These are phyloP conservation scores for Halichoeres trimaculatus DNA, from an alignment of 2,113 vertebrate species.

Conservation along the genomic window DNA sequence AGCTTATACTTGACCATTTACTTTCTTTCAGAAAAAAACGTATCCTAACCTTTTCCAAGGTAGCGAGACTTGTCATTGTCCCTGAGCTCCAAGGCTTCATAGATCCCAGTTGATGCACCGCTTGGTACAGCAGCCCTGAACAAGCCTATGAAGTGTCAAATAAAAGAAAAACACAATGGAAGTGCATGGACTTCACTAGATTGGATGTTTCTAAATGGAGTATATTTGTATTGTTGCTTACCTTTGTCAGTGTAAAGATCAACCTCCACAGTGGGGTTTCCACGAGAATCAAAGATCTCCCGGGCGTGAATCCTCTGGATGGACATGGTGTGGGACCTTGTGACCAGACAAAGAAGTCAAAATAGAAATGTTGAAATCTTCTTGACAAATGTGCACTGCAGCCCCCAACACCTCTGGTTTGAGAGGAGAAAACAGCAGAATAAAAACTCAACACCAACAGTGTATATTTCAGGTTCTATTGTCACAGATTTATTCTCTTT, in stretches of 20 bases:
- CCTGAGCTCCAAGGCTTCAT: conserved; percentile 95
- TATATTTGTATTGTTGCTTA: conserved; percentile 49
- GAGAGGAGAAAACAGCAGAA: background rate
- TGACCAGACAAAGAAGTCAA: conserved; percentile 22
- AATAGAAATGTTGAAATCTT: background rate
- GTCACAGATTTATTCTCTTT: conserved; percentile 9
- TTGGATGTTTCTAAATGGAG: no score
- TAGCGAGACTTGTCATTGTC: conserved; percentile 96
- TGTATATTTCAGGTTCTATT: background rate
- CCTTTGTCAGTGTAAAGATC: conserved; percentile 93
- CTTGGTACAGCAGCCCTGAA: conserved; percentile 97
- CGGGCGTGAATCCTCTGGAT: conserved; percentile 89
- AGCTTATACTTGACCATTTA: background rate
- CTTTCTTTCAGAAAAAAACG: background rate
- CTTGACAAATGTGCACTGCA: background rate
- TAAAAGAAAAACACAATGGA: background rate
- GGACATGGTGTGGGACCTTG: conserved; percentile 90
- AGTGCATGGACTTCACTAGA: background rate
- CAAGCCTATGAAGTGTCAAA: conserved; percentile 82
- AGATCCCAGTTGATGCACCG: conserved; percentile 96
- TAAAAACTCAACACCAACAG: background rate
- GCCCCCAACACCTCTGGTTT: background rate
- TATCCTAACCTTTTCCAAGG: conserved; percentile 91
- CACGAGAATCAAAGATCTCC: conserved; percentile 97
- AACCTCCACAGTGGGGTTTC: conserved; percentile 97